These are phyloP conservation scores for Hypothenemus hampei DNA, from an alignment of 1,140 invertebrate species.

Conservation along the genomic window DNA sequence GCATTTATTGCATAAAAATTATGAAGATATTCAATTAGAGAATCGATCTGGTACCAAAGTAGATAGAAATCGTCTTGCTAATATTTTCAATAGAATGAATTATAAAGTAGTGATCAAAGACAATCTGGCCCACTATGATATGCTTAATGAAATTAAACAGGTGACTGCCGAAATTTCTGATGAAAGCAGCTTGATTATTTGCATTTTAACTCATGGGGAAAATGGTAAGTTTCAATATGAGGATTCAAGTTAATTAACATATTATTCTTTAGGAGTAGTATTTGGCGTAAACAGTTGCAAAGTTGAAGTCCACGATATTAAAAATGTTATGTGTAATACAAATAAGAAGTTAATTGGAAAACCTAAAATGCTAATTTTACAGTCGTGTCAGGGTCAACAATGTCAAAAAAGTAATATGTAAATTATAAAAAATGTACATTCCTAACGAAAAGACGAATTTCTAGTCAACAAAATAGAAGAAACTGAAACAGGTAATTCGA, in stretches of 20 bases:
- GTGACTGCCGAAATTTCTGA: slow-evolving; percentile 11
- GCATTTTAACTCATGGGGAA: slow-evolving; percentile 38
- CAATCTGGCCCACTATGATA: slow-evolving; percentile 30
- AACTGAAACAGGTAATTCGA: background rate
- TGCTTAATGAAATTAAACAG: slow-evolving; percentile 26
- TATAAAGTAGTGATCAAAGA: slow-evolving; percentile 28
- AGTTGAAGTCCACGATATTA: slow-evolving; percentile 31
- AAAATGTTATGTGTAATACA: slow-evolving; percentile 27
- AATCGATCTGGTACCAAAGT: slow-evolving; percentile 31
- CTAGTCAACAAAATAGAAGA: background rate
- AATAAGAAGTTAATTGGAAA: slow-evolving; percentile 31
- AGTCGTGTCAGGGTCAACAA: slow-evolving; percentile 37
- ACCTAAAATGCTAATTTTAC: slow-evolving; percentile 39
- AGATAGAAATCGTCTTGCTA: slow-evolving; percentile 31
- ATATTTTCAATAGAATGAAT: slow-evolving; percentile 31
- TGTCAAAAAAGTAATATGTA: slow-evolving; percentile 34
- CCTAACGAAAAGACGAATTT: too few relatives aligned
- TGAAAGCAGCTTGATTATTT: slow-evolving; percentile 38
- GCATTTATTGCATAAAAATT: slow-evolving; percentile 28
- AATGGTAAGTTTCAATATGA: slow-evolving; percentile 23
- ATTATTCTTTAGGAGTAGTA: slow-evolving; percentile 30
- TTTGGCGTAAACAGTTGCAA: slow-evolving; percentile 39
- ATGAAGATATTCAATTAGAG: slow-evolving; percentile 22
- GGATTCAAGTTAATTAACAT: background rate
- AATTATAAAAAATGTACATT: background rate